phyloP scores from a whole-genome alignment of 2,888 invertebrate genomes.

The Seira musarum region DNA sequence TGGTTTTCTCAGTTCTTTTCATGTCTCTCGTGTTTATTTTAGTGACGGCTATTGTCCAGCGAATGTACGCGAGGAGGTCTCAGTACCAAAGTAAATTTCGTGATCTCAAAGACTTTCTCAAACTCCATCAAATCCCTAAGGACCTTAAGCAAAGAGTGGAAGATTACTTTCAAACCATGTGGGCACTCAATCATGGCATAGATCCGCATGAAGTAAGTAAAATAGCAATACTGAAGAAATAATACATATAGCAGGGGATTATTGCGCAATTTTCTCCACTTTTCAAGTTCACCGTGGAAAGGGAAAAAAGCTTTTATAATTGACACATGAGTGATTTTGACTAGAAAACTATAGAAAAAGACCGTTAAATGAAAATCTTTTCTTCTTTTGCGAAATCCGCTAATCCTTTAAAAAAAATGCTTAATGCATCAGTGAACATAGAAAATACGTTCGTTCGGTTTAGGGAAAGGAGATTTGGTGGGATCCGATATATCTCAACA shows the following conservation, averaged over 20 bases:
- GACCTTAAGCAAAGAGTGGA: constrained; percentile 96
- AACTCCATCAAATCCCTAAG: constrained; percentile 95
- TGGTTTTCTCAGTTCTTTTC: too few species aligned
- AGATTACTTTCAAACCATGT: constrained; percentile 98
- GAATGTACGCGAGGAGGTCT: constrained; percentile 95
- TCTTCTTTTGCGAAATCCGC: not conserved
- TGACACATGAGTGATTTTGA: too few species aligned
- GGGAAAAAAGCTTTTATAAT: too few species aligned
- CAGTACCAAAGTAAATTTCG: constrained; percentile 96
- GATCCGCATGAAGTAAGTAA: constrained; percentile 95
- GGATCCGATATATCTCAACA: constrained; percentile 93
- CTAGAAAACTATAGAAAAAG: not conserved
- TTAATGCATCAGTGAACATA: constrained; percentile 20
- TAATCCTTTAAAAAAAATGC: not conserved
- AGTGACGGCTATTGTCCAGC: constrained; percentile 96
- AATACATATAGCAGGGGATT: too few species aligned
- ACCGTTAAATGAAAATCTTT: not conserved
- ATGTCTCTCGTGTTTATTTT: constrained; percentile 47
- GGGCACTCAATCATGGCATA: constrained; percentile 97
- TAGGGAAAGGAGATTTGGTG: constrained; percentile 97
- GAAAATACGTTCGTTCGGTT: constrained; percentile 67
- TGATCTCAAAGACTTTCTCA: constrained; percentile 95
- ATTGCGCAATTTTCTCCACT: too few species aligned
- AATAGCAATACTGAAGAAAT: too few species aligned
- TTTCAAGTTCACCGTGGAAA: too few species aligned